Base-by-base conservation (phyloP, 2,888 invertebrate genomes). In the Epinotia demarniana region DNA sequence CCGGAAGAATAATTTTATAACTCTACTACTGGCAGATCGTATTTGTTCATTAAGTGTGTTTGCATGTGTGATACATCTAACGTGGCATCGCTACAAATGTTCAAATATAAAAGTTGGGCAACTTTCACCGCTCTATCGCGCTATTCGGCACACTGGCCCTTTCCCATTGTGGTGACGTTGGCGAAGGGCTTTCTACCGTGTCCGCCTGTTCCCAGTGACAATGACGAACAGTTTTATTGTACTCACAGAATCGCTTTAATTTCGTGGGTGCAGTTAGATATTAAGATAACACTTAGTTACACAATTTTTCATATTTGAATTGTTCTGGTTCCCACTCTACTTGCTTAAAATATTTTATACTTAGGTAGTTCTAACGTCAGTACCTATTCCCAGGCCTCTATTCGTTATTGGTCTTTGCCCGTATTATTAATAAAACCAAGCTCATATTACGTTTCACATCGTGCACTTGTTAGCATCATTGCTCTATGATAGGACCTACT, bases 101-200 rank as follows among this genome's bases (percentile, higher is more conserved):
- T 46, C 33, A 62, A 75, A 75, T 60, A 66, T 67, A 39, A 61
- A 43, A 39, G 39, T 64, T 67, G 64, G 19, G 16, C 69, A 62
- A 70, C 77, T 77, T 77, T 77, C 77, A 75, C 77, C 66, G 69
- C 55, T 57, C 27, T 72, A 75, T 77, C 74, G 68, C 58, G 63
- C 62, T 67, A 67, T 77, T 75, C 72, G 77, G 73, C 77, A 77
- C 66, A 75, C 75, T 62, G 64, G 64, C 77, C 77, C 77, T 77
- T 74, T 76, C 64, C 60, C 67, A 67, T 74, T 63, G 69, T 77
- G 23, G 16, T 27, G 13, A 39, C 43, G 73, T 5, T 57, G 57
- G 12, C 55, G 61, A 73, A 77, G 77, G 77, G 77, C 75, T 75
- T 75, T 75, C 75, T 75, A 75, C 71, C 75, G 75, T 72, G 66